Conservation (phyloP, 2,113 vertebrate genomes). For the Melanerpes aurifrons region DNA sequence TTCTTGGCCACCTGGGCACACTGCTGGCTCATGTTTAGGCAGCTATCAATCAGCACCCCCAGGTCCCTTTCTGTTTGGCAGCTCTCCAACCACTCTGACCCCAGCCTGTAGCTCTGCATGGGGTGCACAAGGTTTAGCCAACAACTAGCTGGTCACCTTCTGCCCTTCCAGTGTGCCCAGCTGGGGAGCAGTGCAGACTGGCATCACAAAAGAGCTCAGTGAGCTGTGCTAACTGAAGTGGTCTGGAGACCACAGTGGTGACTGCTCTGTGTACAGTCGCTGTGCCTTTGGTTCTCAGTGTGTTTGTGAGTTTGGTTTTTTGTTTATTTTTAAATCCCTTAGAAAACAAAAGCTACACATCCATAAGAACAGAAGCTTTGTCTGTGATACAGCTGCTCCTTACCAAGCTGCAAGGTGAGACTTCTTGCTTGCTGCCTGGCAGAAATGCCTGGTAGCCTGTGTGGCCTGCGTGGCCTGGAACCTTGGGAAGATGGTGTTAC, state of each 20-base stretch:
- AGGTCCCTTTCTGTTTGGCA: no score
- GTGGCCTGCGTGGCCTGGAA: neutral
- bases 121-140: neutral
- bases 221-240: neutral
- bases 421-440: neutral
- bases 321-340: constrained; percentile 24
- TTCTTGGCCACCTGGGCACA: no score
- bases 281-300: neutral
- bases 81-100: no score
- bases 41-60: no score
- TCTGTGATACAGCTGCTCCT: constrained; percentile 91
- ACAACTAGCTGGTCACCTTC: neutral
- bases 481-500: neutral
- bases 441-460: neutral
- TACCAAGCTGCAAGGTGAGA: constrained; percentile 89
- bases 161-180: neutral
- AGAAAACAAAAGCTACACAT: constrained; percentile 98
- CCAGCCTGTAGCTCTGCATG: no score
- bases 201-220: neutral
- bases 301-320: neutral
- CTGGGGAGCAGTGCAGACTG: neutral
- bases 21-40: no score
- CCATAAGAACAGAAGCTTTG: constrained; percentile 94
- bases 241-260: neutral
- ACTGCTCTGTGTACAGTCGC: neutral